Base-by-base conservation (phyloP, 2,888 invertebrate species). In the Cheilosia urbana region DNA sequence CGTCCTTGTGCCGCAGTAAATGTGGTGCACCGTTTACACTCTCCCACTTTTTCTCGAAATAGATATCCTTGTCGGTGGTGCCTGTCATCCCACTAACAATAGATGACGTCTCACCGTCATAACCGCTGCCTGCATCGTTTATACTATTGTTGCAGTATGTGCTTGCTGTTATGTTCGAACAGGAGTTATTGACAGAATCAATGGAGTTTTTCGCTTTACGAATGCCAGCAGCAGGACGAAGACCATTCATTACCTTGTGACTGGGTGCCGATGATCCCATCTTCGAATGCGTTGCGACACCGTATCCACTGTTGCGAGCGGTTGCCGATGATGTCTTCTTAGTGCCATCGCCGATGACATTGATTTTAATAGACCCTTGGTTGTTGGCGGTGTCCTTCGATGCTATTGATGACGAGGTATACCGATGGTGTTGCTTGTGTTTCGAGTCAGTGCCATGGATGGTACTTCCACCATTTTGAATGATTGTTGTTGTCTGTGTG, bases 81-180 rank as follows among this genome's bases (percentile, higher is more conserved):
- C 87, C 89, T 30, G 75, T 90, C 91, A 91, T 90, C 85, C 92
- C 91, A 84, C 92, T 92, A 2, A 92, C 91, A 69, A 91, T 92
- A 0, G 91, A 91, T 17, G 91, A 91, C 75, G 92, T 90, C 81
- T 91, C 92, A 21, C 92, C 92, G 49, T 91, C 91, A 49, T 85
- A 85, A 49, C 92, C 92, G 79, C 91, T 89, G 75, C 91, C 91
- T 81, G 90, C 90, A 49, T 90, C 90, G 47, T 89, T 75, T 30
- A 89, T 89, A 72, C 89, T 90, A 79, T 91, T 90, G 87, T 91
- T 90, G 89, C 91, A 90, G 47, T 90, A 90, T 2, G 91, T 90
- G 37, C 92, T 92, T 6, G 91, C 90, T 11, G 92, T 92, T 58
- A 92, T 88, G 71, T 92, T 92, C 47, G 92, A 92, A 63, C 89